Base-by-base conservation (phyloP, 2,888 invertebrate species). In the Phania funesta region DNA sequence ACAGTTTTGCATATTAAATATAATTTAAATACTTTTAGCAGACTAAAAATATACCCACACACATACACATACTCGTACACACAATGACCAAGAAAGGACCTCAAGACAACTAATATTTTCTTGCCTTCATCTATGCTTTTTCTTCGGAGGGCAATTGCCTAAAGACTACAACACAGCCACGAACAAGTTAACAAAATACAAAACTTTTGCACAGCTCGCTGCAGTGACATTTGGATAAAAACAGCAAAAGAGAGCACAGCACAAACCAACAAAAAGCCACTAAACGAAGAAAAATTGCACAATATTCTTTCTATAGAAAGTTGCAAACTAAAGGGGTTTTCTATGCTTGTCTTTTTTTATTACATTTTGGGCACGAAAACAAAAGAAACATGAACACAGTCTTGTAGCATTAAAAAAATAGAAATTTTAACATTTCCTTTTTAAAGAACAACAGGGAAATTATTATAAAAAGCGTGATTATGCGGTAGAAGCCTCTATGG, bases 1-100 rank as follows among this genome's bases (percentile, higher is more conserved):
- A 68, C 13, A 68, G 35, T 82, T 82, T 70, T 82, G 82, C 82
- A 78, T 82, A 78, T 74, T 74, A 74, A 78, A 82, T 70, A 68
- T 26, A 78, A 82, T 82, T 82, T 82, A 82, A 78, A 74, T 82
- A 78, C 74, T 82, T 78, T 64, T 64, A n/a, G 64, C 18, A 41
- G n/a, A n/a, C n/a, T n/a, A n/a, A n/a, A n/a, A n/a, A n/a, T n/a
- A n/a, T 1, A 44, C n/a, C 38, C 68, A 29, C 18, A 60, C 7
- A 35, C 48, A 9, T 18, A 22, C 44, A 38, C 18, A 29, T 35
- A 54, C 41, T 26, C n/a, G 16, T 2, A 26, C 16, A 38, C 18
- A 44, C 16, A n/a, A 13, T 24, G 26, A 29, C 20, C 16, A 70
- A 22, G 35, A 46, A 56, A 32, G 32, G 29, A 75, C 41, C 29